Evolutionary conservation across 2,797 vertebrate genomes (phyloP).

Genomic region (Cyprinella venusta): DNA sequence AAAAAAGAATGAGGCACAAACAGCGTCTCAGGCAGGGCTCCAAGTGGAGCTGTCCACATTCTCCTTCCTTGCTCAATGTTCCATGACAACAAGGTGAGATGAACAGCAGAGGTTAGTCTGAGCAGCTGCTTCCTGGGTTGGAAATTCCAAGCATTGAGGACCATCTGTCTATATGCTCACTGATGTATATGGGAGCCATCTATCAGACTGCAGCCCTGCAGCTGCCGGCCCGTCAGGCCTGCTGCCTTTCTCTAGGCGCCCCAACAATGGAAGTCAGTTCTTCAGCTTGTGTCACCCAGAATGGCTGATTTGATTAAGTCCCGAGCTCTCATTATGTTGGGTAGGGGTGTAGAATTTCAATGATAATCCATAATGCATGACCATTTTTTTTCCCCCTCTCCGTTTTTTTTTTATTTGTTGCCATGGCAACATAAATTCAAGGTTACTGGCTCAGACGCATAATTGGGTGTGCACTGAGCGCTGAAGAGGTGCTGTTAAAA

Average conservation of each 20-base stretch:
- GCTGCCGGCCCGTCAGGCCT: conserved; percentile 90
- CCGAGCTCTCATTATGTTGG: conserved; percentile 99
- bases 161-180: conserved; percentile 99
- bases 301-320: conserved; percentile 99
- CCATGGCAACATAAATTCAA: conserved; percentile 99
- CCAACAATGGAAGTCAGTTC: conserved; percentile 94
- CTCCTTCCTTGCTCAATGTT: conserved; percentile 88
- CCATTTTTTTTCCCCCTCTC: conserved; percentile 74
- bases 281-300: conserved; percentile 98
- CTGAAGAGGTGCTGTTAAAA: conserved; percentile 99
- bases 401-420: conserved; percentile 75
- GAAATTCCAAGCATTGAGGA: conserved; percentile 94
- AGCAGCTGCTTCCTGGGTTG: conserved; percentile 97
- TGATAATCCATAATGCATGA: conserved; percentile 99
- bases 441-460: conserved; percentile 99
- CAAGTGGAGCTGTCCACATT: conserved; percentile 79
- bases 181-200: conserved; percentile 95
- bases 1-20: conserved; percentile 49
- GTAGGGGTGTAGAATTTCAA: conserved; percentile 99
- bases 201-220: conserved; percentile 91
- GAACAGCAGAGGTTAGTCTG: conserved; percentile 89
- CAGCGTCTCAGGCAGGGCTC: conserved; percentile 55
- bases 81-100: conserved; percentile 99
- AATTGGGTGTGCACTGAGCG: conserved; percentile 98
- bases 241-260: conserved; percentile 74